phyloP scores from a whole-genome alignment of 2,113 vertebrate genomes.

The Conger conger region DNA sequence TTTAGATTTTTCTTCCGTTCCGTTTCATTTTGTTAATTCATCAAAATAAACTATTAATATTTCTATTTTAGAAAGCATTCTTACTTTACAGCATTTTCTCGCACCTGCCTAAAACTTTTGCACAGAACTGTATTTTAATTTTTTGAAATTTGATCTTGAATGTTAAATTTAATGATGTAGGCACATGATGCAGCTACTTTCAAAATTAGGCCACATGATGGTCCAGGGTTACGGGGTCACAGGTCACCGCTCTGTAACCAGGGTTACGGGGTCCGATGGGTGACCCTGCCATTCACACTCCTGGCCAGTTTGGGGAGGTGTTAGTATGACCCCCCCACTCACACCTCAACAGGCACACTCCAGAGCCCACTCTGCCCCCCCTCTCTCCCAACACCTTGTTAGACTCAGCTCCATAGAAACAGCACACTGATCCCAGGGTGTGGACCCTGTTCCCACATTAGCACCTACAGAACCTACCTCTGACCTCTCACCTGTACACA shows the following conservation, averaged over 20 bases:
- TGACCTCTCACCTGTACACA: background rate
- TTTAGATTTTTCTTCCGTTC: no score
- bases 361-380: background rate
- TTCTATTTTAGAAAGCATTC: no score
- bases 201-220: no score
- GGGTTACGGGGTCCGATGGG: background rate
- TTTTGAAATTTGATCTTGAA: no score
- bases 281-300: background rate
- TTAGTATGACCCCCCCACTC: background rate
- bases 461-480: background rate
- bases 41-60: no score
- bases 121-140: no score
- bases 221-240: background rate
- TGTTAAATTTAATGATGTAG: no score
- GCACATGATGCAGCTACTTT: no score
- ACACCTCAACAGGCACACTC: slow-evolving; percentile 25
- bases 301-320: slow-evolving; percentile 6
- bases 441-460: slow-evolving; percentile 11
- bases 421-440: background rate
- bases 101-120: no score
- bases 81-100: no score
- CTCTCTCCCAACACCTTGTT: background rate
- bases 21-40: no score
- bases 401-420: background rate
- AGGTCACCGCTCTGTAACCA: background rate